A percentile compares a stretch with the other conserved stretches of the same genome.
phyloP scores from a whole-genome alignment of 1,140 invertebrate genomes.

The Papilio glaucus region DNA sequence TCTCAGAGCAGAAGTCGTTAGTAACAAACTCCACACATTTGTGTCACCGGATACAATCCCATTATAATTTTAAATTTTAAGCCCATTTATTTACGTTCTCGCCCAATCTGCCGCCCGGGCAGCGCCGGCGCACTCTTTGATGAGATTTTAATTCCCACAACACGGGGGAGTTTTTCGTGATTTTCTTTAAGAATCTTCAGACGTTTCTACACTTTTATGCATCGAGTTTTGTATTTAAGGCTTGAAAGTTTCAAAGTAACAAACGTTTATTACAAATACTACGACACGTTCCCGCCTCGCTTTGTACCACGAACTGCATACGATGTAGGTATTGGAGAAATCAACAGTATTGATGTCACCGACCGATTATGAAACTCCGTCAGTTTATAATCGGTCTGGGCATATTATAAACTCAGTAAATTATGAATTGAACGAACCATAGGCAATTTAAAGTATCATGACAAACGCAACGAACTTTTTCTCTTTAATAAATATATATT shows the following conservation, averaged over 20 bases:
- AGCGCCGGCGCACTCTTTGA: conserved; percentile 65
- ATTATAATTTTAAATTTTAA: conserved; percentile 84
- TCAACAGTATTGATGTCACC: too few species aligned
- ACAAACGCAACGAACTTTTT: too few species aligned
- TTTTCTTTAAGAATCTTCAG: conserved; percentile 23
- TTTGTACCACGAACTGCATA: too few species aligned
- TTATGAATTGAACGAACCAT: too few species aligned
- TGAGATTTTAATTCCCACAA: conserved; percentile 68
- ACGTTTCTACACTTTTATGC: conserved; percentile 19
- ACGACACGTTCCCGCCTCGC: too few species aligned
- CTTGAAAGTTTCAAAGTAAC: background rate
- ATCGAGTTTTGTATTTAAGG: background rate
- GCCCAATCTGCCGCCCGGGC: conserved; percentile 63
- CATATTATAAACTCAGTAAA: too few species aligned
- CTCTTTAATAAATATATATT: too few species aligned
- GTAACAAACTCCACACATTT: conserved; percentile 83
- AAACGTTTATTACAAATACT: background rate
- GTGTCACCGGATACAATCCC: conserved; percentile 82
- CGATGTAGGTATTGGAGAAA: too few species aligned
- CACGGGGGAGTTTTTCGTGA: conserved; percentile 35
- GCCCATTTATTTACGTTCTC: conserved; percentile 78
- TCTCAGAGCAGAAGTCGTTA: conserved; percentile 80
- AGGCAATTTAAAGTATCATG: too few species aligned
- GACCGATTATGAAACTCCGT: too few species aligned
- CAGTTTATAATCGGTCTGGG: too few species aligned